Base-by-base conservation (phyloP, 2,888 invertebrate genomes). In the Clostera curtula region DNA sequence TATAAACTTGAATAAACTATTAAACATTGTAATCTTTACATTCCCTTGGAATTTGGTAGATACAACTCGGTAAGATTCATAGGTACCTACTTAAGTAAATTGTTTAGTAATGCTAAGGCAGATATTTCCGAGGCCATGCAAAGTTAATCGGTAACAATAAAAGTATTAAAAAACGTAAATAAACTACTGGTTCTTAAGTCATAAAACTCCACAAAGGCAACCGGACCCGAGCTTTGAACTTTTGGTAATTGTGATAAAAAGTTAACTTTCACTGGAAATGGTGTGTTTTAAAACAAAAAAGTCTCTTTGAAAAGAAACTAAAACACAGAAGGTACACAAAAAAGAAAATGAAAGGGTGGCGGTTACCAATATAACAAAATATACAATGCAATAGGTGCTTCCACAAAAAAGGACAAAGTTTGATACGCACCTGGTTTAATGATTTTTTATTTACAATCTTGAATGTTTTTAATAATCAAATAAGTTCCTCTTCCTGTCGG, bases 401-500 rank as follows among this genome's bases (percentile, higher is more conserved):
- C 41, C 34, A 39, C 36, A 71, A 76, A 79, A 77, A 75, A 71
- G 63, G 64, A 67, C 42, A 8, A 5, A 48, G 39, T 43, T 38
- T 51, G 36, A 44, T 40, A 56, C 50, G 66, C 82, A 83, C 83
- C 82, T 83, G 82, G 82, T 72, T 64, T 43, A 47, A 25, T 45
- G 3, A 56, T 48, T 51, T 64, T 77, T 73, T 75, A 73, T 63
- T 52, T 57, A 49, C 36, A 51, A 58, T 61, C 43, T 62, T 60
- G 59, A 63, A 75, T 74, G 73, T 79, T 75, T 77, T 69, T 74
- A 67, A 75, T 79, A 79, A 82, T 77, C 80, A 79, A 77, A 79
- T 79, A 76, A 69, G 79, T 77, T 77, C 74, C 70, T 73, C 67
- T 80, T 82, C 83, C 83, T 70, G 70, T 66, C 69, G 79, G 80